These are phyloP conservation scores for Neoarius graeffei DNA, from an alignment of 2,113 vertebrate genomes.

Conservation along the genomic window DNA sequence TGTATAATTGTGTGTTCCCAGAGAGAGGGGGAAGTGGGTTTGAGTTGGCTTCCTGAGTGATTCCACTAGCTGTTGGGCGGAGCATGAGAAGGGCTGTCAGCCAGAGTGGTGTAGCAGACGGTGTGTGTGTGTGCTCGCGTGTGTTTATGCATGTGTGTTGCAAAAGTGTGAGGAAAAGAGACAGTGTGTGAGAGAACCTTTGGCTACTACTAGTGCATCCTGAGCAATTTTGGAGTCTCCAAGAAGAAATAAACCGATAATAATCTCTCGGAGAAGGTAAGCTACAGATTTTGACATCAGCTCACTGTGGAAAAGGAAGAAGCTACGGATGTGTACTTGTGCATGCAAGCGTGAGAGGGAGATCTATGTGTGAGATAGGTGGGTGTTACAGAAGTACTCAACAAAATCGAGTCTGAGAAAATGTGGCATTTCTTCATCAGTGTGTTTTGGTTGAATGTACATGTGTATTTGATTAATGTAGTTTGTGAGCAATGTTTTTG, in stretches of 20 bases:
- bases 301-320: conserved; percentile 15
- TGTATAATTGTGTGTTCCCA: conserved; percentile 24
- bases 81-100: conserved; percentile 49
- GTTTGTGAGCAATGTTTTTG: conserved; percentile 22
- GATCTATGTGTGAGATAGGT: conserved; percentile 22
- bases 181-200: conserved; percentile 25
- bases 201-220: background rate
- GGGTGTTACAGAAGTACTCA: background rate
- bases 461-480: conserved; percentile 31
- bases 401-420: background rate
- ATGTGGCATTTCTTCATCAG: background rate
- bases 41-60: conserved; percentile 52
- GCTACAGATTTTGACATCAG: conserved; percentile 3
- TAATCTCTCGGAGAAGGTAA: conserved; percentile 24
- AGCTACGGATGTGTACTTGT: conserved; percentile 1
- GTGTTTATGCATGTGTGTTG: conserved; percentile 7
- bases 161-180: conserved; percentile 30
- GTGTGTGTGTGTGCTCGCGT: conserved; percentile 14
- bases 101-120: conserved; percentile 48
- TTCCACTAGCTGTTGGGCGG: conserved; percentile 50
- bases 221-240: background rate
- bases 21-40: conserved; percentile 51
- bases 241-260: conserved; percentile 6
- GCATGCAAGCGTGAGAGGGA: conserved; percentile 9
- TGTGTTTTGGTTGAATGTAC: background rate